These are phyloP conservation scores for Riptortus pedestris DNA, from an alignment of 1,140 invertebrate genomes.

Conservation along the genomic window DNA sequence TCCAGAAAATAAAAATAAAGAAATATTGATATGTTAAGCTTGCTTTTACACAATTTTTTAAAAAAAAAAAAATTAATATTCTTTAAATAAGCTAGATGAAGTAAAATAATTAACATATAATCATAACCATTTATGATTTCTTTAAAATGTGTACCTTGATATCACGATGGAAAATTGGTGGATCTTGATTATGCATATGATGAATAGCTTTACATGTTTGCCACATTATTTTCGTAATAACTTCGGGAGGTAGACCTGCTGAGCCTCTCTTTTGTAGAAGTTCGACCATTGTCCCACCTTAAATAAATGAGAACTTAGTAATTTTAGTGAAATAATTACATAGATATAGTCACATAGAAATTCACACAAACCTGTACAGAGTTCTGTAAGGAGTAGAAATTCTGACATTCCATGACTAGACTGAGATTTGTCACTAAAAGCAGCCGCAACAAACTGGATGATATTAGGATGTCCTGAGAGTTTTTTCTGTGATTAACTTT, in stretches of 20 bases:
- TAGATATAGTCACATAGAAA: neutral
- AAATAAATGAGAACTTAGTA: slow-evolving; percentile 26
- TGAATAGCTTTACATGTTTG: slow-evolving; percentile 81
- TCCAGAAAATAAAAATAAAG: no score
- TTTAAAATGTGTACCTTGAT: slow-evolving; percentile 53
- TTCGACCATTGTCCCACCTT: slow-evolving; percentile 70
- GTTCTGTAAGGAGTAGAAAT: slow-evolving; percentile 59
- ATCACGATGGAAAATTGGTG: slow-evolving; percentile 86
- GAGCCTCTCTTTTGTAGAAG: slow-evolving; percentile 53
- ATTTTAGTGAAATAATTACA: no score
- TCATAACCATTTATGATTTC: no score
- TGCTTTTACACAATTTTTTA: no score
- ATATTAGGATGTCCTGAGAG: slow-evolving; percentile 69
- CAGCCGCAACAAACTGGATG: slow-evolving; percentile 65
- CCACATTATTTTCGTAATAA: slow-evolving; percentile 82
- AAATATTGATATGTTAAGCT: no score
- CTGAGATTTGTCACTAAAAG: slow-evolving; percentile 58
- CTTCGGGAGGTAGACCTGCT: slow-evolving; percentile 51
- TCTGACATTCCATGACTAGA: slow-evolving; percentile 55
- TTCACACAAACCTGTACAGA: slow-evolving; percentile 45
- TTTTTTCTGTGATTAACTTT: slow-evolving; percentile 45
- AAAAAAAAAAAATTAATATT: no score
- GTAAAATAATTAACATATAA: no score
- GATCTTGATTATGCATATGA: slow-evolving; percentile 83
- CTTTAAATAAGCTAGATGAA: no score